These are phyloP conservation scores for Coregonus ussuriensis DNA, from an alignment of 2,797 vertebrate species.

Conservation along the genomic window DNA sequence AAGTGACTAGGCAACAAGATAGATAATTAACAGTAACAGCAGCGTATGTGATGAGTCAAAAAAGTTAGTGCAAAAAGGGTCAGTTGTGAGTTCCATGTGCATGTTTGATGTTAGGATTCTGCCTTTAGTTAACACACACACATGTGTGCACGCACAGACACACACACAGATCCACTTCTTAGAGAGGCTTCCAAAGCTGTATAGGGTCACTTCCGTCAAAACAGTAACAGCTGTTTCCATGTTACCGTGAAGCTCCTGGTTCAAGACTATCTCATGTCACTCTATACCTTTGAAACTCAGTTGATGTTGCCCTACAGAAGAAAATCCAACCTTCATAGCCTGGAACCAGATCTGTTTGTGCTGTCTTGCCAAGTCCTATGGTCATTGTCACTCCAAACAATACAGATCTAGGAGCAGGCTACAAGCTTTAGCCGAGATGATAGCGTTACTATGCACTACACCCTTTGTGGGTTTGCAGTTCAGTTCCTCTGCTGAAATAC, in stretches of 20 bases:
- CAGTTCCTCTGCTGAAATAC: background rate
- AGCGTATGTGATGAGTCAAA: too few species aligned
- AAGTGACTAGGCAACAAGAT: too few species aligned
- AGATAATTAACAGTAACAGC: too few species aligned
- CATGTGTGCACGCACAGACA: background rate
- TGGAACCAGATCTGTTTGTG: background rate
- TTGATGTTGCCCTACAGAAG: background rate
- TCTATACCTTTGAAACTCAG: background rate
- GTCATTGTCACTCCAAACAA: too few species aligned
- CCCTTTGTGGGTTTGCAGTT: background rate
- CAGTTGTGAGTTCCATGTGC: background rate
- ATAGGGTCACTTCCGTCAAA: background rate
- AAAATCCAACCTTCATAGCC: background rate
- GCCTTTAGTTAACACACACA: background rate
- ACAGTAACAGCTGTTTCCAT: constrained; percentile 1
- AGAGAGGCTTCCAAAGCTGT: background rate
- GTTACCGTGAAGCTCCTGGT: background rate
- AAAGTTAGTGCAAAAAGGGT: too few species aligned
- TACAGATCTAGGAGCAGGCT: too few species aligned
- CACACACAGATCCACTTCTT: background rate
- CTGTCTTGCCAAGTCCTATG: too few species aligned
- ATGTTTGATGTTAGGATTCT: background rate
- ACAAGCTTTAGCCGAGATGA: too few species aligned
- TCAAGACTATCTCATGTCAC: background rate
- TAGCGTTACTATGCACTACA: background rate